Base-by-base conservation (phyloP, 1,140 invertebrate genomes). In the Drosophila ironensis region DNA sequence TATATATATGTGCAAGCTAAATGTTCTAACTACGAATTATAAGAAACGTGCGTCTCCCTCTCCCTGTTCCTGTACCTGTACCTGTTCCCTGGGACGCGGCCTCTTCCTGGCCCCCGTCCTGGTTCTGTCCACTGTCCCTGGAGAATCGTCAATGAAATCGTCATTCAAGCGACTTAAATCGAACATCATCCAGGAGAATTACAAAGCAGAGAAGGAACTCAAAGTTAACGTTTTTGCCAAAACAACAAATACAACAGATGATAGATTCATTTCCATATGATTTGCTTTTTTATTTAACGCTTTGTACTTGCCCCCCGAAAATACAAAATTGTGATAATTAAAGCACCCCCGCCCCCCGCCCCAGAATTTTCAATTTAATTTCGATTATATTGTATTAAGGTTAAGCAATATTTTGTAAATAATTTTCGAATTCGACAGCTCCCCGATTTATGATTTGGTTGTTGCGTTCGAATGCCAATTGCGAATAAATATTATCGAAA, bases 261-360 rank as follows among this genome's bases (percentile, higher is more conserved):
- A 17, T 30, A 11, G 8, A 9, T 46, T 46, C 2, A 16, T 5
- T 16, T 35, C 8, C 19, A 16, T 16, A 27, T 27, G 11, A 25
- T 27, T 33, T 25, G 11, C 22, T 22, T 25, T 11, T 27, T 1
- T 7, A 27, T 33, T 8, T 1, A 33, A 33, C 11, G 11, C 11
- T 33, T 33, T 3, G 14, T 12, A 33, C 30, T 33, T 33, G 30
- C 30, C 30, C 14, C 30, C 30, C n/a, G n/a, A 33, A 33, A 25
- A 25, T 44, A 25, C 51, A 61, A 63, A 71, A 51, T 72, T 68
- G 77, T 81, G 77, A 82, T 81, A 76, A 11, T 33, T 33, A 33
- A n/a, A n/a, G n/a, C n/a, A n/a, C n/a, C n/a, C n/a, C n/a, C n/a
- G n/a, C n/a, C n/a, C n/a, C n/a, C n/a, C n/a, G n/a, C 11, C 30